Evolutionary conservation across 2,797 vertebrate species (phyloP), one percentile per base, ranked within the genome.

Genomic region (Anniella stebbinsi): DNA sequence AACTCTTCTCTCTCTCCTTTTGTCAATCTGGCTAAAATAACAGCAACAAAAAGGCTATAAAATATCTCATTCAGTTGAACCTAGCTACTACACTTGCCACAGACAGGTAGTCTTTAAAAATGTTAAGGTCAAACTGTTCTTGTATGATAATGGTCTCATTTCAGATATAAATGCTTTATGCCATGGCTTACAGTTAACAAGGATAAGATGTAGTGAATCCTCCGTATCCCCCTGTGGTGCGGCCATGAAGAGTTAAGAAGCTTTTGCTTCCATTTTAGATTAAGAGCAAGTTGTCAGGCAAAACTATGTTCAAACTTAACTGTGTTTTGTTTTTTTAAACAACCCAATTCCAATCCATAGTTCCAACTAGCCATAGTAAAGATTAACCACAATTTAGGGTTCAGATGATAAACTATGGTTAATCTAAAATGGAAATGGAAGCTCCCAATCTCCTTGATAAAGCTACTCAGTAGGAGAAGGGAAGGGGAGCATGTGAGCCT

Each of bases 1-100:
- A 84, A 38, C 15, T 67, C 41, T 11, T 92, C 77, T 90, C 4
- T 15, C 28, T n/a, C 45, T 89, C 78, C 75, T 48, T 9, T 84
- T 87, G 25, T 89, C 51, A 69, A 28, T 30, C 28, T 87, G n/a
- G 60, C 8, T 80, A 70, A 48, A 36, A 66, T 8, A 88, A 78
- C 72, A 41, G 60, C 48, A 41, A 66, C 18, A 67, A 28, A n/a
- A 89, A 85, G 51, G 12, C 30, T 89, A 80, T 86, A 63, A 77
- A 87, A n/a, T 54, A 23, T 54, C 33, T 54, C 30, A 41, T 51
- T 89, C 28, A 48, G 17, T 57, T 75, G n/a, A 57, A 57, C 18
- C 67, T 45, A 9, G 1, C 30, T 81, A 51, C 7, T 17, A 7
- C 21, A 21, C 78, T 78, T 80, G n/a, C 60, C 51, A 72, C 67